Evolutionary conservation across 2,888 invertebrate species (phyloP).

Genomic region (Lumbricus terrestris): DNA sequence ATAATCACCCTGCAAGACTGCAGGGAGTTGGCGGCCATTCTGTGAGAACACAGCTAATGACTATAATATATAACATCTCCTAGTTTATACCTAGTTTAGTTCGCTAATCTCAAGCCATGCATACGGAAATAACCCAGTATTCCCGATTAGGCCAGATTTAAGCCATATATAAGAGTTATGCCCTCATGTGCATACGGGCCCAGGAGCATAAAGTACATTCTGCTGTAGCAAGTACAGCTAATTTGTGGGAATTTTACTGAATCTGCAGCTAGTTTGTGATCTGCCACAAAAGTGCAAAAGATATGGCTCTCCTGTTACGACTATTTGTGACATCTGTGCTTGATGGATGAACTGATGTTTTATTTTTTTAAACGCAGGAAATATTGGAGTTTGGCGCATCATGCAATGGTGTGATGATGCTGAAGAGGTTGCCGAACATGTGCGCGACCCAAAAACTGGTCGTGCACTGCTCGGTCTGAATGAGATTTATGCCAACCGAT

Average conservation of each 20-base stretch:
- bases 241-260: neutral
- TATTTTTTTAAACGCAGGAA: conserved; percentile 31
- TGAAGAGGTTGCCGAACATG: conserved; percentile 31
- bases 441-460: conserved; percentile 22
- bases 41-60: too few relatives aligned
- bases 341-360: neutral
- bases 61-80: too few relatives aligned
- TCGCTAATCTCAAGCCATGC: too few relatives aligned
- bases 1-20: too few relatives aligned
- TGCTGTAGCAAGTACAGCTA: neutral
- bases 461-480: conserved; percentile 34
- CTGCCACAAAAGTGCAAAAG: neutral
- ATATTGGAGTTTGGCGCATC: conserved; percentile 24
- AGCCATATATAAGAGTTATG: too few relatives aligned
- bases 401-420: conserved; percentile 31
- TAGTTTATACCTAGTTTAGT: too few relatives aligned
- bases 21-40: too few relatives aligned
- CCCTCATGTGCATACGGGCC: too few relatives aligned
- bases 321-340: too few relatives aligned
- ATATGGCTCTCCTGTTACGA: neutral
- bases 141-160: too few relatives aligned
- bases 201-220: neutral
- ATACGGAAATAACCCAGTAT: too few relatives aligned
- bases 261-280: neutral
- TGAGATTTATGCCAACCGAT: conserved; percentile 29